Conservation (phyloP, 2,113 vertebrate genomes). For the Syngnathus floridae region DNA sequence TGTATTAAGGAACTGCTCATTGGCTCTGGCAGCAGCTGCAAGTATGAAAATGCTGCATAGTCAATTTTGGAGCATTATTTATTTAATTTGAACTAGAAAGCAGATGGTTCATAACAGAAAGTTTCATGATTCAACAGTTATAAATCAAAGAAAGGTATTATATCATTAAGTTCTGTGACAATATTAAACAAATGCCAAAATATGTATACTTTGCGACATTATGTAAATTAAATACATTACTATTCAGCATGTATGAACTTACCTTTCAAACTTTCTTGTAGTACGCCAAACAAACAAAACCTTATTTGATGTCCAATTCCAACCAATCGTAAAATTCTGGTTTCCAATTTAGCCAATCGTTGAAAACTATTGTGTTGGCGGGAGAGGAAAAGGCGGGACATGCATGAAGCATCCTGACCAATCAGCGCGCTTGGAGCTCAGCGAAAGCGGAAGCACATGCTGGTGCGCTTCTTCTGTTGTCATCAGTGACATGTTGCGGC, state of each 20-base stretch:
- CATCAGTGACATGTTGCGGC: conserved; percentile 28
- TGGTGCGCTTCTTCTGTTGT: conserved; percentile 21
- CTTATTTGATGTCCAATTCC: background rate
- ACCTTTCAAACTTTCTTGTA: background rate
- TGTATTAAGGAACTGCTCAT: conserved; percentile 49
- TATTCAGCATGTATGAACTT: background rate
- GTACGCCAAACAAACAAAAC: background rate
- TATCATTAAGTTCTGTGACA: background rate
- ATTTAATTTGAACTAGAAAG: background rate
- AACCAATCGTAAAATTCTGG: conserved; percentile 11
- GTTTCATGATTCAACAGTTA: background rate
- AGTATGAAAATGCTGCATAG: conserved; percentile 25
- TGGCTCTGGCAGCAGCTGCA: conserved; percentile 18
- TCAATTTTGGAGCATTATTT: conserved; percentile 8
- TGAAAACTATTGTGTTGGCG: conserved; percentile 42
- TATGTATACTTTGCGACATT: background rate
- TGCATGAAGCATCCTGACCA: background rate
- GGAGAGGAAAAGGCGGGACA: conserved; percentile 44
- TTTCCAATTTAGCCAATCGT: conserved; percentile 39
- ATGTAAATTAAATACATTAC: background rate
- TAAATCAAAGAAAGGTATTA: too few relatives aligned
- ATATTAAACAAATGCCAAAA: background rate
- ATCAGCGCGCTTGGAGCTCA: conserved; percentile 18
- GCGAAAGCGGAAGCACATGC: conserved; percentile 45
- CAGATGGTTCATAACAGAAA: background rate